phyloP scores from a whole-genome alignment of 2,113 vertebrate genomes.

The Leptosomus discolor region DNA sequence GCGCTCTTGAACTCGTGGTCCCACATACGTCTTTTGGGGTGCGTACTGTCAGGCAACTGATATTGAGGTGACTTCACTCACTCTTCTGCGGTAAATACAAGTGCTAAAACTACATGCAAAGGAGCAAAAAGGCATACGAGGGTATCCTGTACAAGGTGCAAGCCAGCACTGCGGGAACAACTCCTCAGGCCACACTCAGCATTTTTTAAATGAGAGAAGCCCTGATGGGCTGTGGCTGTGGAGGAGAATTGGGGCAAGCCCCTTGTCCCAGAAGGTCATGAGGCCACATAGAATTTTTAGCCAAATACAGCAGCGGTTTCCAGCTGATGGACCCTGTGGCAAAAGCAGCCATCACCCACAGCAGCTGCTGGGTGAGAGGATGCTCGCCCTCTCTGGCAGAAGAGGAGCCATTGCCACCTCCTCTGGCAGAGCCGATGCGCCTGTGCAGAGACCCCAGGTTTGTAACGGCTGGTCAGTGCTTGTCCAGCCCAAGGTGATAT shows the following conservation, averaged over 20 bases:
- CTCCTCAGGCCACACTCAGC: background rate
- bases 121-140: background rate
- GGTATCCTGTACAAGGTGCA: rapidly evolving
- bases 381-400: rapidly evolving
- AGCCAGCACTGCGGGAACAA: background rate
- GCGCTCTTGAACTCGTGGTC: background rate
- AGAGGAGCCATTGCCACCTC: rapidly evolving
- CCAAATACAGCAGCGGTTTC: rapidly evolving
- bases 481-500: rapidly evolving
- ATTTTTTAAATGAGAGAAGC: background rate
- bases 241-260: background rate
- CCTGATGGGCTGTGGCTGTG: background rate
- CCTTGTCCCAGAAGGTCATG: background rate
- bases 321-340: background rate
- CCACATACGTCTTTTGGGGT: background rate
- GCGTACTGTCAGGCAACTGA: background rate
- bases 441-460: rapidly evolving
- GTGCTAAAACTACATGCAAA: background rate
- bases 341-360: rapidly evolving
- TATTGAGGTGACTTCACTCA: background rate
- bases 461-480: rapidly evolving
- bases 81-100: background rate
- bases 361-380: background rate
- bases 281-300: background rate
- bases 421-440: background rate